phyloP scores from a whole-genome alignment of 1,140 invertebrate species.

The Belonocnema kinseyi region DNA sequence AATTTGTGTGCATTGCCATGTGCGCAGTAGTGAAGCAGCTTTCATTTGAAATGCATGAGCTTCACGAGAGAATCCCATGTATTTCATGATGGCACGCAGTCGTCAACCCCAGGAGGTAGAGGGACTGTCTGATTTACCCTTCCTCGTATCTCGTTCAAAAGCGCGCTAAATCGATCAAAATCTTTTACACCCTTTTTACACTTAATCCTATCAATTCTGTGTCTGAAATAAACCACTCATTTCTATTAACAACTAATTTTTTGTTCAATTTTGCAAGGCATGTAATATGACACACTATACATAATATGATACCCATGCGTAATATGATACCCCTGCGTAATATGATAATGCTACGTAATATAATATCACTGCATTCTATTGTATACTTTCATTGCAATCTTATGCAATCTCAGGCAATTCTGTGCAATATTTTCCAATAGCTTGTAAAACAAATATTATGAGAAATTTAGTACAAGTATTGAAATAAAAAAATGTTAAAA shows the following conservation, averaged over 20 bases:
- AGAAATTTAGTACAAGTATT: no score
- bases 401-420: no score
- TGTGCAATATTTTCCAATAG: no score
- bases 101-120: not conserved
- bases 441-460: no score
- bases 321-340: no score
- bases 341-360: no score
- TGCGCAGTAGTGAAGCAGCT: slow-evolving; percentile 29
- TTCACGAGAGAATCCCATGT: slow-evolving; percentile 31
- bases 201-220: not conserved
- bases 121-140: not conserved
- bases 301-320: no score
- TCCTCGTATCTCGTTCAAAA: not conserved
- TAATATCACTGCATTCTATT: no score
- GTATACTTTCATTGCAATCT: no score
- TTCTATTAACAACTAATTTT: not conserved
- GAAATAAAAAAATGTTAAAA: no score
- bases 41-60: slow-evolving; percentile 49
- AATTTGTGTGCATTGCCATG: slow-evolving; percentile 29
- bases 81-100: slow-evolving; percentile 31
- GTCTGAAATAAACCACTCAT: not conserved
- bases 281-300: no score
- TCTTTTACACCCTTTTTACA: not conserved
- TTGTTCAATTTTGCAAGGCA: no score
- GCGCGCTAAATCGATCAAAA: not conserved